Conservation (phyloP, 2,113 vertebrate species). For the Anarrhichthys ocellatus region DNA sequence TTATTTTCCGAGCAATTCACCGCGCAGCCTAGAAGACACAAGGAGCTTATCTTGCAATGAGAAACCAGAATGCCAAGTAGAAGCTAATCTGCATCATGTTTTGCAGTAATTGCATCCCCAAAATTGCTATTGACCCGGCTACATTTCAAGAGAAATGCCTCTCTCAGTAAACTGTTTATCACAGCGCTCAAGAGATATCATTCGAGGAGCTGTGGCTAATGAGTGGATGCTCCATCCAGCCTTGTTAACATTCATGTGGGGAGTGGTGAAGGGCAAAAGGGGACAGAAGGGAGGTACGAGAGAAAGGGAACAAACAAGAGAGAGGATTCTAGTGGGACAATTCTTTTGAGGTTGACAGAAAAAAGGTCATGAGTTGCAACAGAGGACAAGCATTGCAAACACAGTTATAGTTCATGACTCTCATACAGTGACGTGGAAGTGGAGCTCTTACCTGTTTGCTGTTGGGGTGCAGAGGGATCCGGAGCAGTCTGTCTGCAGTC, state of each 20-base stretch:
- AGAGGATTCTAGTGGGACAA: slow-evolving; percentile 36
- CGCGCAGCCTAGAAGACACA: slow-evolving; percentile 20
- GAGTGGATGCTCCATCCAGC: slow-evolving; percentile 34
- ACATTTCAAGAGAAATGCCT: slow-evolving; percentile 31
- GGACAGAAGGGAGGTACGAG: background rate
- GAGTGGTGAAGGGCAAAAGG: slow-evolving; percentile 28
- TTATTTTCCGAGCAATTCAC: slow-evolving; percentile 51
- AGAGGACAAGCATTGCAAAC: background rate
- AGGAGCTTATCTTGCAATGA: slow-evolving; percentile 57
- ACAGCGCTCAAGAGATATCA: slow-evolving; percentile 29
- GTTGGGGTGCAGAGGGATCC: slow-evolving; percentile 83
- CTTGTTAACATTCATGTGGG: slow-evolving; percentile 63
- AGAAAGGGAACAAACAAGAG: slow-evolving; percentile 29
- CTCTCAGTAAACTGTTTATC: slow-evolving; percentile 53
- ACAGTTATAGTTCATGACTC: background rate
- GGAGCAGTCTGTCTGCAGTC: slow-evolving; percentile 89
- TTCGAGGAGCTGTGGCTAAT: slow-evolving; percentile 50
- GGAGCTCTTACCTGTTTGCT: slow-evolving; percentile 83
- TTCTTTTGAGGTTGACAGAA: background rate
- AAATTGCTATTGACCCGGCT: slow-evolving; percentile 35
- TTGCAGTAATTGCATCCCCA: slow-evolving; percentile 43
- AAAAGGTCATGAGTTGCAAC: background rate
- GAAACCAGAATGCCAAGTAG: slow-evolving; percentile 37
- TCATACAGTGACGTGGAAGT: background rate
- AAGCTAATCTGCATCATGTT: slow-evolving; percentile 55